These are phyloP conservation scores for Montifringilla adamsi DNA, from an alignment of 2,113 vertebrate species.

Conservation along the genomic window DNA sequence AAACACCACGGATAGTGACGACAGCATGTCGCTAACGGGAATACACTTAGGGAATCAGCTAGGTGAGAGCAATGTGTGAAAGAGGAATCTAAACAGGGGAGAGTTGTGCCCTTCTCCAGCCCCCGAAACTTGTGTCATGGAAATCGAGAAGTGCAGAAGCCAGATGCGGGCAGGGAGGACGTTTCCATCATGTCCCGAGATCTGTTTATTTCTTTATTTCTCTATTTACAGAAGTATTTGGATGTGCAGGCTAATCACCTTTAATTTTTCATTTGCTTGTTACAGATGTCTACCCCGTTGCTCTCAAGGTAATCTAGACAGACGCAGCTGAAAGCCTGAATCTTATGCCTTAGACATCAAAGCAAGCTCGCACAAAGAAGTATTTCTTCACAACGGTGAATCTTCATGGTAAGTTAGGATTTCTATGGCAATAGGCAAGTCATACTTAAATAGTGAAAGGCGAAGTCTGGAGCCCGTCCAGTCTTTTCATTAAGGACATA, in stretches of 20 bases:
- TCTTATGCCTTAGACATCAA: conserved; percentile 96
- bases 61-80: neutral
- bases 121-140: neutral
- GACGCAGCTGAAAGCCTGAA: conserved; percentile 87
- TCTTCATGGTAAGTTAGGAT: conserved; percentile 99
- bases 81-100: neutral
- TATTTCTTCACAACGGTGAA: conserved; percentile 97
- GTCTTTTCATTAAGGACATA: conserved; percentile 92
- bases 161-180: neutral
- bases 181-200: conserved; percentile 26
- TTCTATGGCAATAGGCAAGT: conserved; percentile 98
- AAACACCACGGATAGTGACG: neutral
- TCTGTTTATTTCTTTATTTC: conserved; percentile 57
- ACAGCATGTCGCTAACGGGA: neutral
- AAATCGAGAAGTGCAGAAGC: neutral
- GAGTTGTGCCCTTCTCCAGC: neutral
- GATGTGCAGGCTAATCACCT: conserved; percentile 75
- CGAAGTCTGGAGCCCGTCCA: conserved; percentile 87
- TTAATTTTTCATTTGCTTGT: conserved; percentile 89
- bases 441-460: conserved; percentile 97
- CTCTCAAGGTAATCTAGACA: conserved; percentile 87
- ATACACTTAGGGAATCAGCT: neutral
- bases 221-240: conserved; percentile 66
- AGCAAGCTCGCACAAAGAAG: conserved; percentile 90
- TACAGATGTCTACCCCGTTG: conserved; percentile 83